Base-by-base conservation (phyloP, 2,113 vertebrate genomes). In the Catharus bicknelli region DNA sequence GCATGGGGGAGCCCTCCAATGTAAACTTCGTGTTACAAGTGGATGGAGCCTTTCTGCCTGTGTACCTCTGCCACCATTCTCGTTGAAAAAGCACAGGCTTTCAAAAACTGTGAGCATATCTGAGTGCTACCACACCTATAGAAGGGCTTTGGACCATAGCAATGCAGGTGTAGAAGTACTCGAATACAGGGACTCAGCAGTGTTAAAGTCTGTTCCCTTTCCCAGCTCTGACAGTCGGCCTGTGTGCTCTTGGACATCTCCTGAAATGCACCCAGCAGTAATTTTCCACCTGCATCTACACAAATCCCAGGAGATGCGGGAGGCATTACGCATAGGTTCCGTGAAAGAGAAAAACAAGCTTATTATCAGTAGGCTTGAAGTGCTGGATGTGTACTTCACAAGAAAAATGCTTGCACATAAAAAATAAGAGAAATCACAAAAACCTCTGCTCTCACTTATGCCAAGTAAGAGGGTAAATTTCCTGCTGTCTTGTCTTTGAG, bases 231-330 rank as follows among this genome's bases (percentile, higher is more conserved):
- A 26, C 61, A 61, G 14, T 27, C 10, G 8, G 43, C 57, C 40
- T 38, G 0, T n/a, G 53, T 72, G 68, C 43, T 93, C 72, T 74
- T 80, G 53, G 69, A 36, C 40, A 32, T 83, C 70, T 85, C 45
- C 93, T 93, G 58, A 87, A 80, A 25, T 73, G 22, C 42, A 47
- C 78, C 75, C 75, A 85, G 58, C 62, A 62, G 82, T 90, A 95
- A 89, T 95, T 95, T 94, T 96, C 94, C 95, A 96, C 90, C 91
- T 94, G 93, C 93, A 91, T 96, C 54, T 50, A 54, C 78, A 88
- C 63, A 88, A 72, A 66, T 51, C 40, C 47, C 23, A 30, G 23
- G 78, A 73, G 67, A 80, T 95, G 85, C 25, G 78, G 91, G 94
- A 85, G 76, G 82, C 58, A 50, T 85, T 93, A 61, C 32, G 4